Conservation (phyloP, 1,140 invertebrate genomes). For the Papilio helenus region DNA sequence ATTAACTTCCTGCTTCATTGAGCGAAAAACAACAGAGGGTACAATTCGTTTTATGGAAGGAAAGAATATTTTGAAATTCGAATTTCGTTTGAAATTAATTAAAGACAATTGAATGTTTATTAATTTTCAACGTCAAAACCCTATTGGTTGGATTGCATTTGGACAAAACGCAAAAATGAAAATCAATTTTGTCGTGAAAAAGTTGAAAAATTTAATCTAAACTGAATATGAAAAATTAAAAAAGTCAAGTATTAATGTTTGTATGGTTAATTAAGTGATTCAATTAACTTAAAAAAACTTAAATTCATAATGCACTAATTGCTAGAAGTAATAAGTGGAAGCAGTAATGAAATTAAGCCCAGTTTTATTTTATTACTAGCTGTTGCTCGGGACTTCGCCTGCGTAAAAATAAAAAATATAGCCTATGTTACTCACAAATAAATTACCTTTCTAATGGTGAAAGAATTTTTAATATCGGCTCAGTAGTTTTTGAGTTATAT, state of each 20-base stretch:
- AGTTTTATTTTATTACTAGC: neutral
- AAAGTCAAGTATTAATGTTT: neutral
- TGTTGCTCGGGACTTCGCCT: too few relatives aligned
- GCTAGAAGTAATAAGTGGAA: neutral
- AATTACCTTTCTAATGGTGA: too few relatives aligned
- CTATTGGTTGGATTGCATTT: neutral
- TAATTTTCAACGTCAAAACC: neutral
- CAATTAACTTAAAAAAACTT: neutral
- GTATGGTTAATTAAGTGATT: neutral
- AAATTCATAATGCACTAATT: neutral
- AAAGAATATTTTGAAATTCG: neutral
- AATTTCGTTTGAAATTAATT: neutral
- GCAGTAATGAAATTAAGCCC: neutral
- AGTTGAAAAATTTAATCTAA: too few relatives aligned
- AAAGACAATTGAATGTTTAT: neutral
- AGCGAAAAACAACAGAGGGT: neutral
- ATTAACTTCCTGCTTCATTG: slow-evolving; percentile 1
- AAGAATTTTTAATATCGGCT: too few relatives aligned
- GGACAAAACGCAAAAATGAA: too few relatives aligned
- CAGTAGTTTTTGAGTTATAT: too few relatives aligned
- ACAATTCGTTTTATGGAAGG: neutral
- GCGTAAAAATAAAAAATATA: too few relatives aligned
- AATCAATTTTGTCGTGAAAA: too few relatives aligned
- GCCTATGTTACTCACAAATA: too few relatives aligned
- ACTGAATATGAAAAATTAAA: neutral